Evolutionary conservation across 2,888 invertebrate genomes (phyloP).

Genomic region (Lomographa bimaculata): DNA sequence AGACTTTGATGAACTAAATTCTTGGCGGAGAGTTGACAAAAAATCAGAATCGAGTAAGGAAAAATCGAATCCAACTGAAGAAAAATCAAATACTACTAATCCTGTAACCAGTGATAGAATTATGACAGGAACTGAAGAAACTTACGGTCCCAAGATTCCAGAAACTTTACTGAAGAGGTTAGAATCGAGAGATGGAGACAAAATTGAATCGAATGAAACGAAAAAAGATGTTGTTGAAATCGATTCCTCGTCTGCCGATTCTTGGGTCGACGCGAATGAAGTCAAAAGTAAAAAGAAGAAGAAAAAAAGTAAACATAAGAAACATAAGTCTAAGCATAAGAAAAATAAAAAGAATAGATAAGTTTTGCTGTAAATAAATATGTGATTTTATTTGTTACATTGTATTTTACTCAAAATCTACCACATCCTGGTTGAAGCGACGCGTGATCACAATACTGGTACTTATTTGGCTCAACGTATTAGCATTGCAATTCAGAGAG

Average conservation of each 20-base stretch:
- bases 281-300: conserved; percentile 67
- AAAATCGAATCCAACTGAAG: conserved; percentile 14
- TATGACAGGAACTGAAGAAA: conserved; percentile 39
- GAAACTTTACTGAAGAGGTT: conserved; percentile 61
- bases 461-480: too few species aligned
- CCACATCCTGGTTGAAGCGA: too few species aligned
- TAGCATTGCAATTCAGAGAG: too few species aligned
- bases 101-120: conserved; percentile 10
- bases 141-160: conserved; percentile 85
- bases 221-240: conserved; percentile 37
- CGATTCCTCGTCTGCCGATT: conserved; percentile 67
- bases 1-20: conserved; percentile 83
- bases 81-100: conserved; percentile 2
- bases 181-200: conserved; percentile 37
- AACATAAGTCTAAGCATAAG: conserved; percentile 64
- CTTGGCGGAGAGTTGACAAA: conserved; percentile 60
- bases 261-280: conserved; percentile 79
- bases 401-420: too few species aligned
- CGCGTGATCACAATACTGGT: too few species aligned
- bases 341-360: conserved; percentile 72
- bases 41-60: conserved; percentile 28
- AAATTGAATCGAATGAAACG: conserved; percentile 14
- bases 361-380: conserved; percentile 11
- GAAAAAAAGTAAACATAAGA: conserved; percentile 72
- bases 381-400: background rate